phyloP scores from a whole-genome alignment of 1,140 invertebrate species.

The Monochamus saltuarius region DNA sequence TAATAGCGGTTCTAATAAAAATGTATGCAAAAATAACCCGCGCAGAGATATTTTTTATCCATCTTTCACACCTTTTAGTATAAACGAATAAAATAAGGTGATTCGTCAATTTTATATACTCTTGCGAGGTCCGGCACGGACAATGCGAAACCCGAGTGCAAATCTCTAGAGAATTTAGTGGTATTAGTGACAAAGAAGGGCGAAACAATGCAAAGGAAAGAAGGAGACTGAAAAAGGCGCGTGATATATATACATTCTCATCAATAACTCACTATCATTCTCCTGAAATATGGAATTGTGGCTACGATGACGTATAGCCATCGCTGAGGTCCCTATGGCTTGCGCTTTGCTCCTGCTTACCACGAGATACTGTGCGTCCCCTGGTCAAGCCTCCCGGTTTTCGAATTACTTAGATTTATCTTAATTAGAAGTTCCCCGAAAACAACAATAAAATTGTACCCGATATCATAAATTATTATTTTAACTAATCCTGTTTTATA shows the following conservation, averaged over 20 bases:
- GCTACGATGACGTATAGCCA: conserved; percentile 37
- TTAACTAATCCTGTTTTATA: too few species aligned
- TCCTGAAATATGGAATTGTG: conserved; percentile 44
- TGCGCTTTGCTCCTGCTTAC: not conserved
- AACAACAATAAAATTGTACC: too few species aligned
- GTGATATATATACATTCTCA: conserved; percentile 41
- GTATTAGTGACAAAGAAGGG: conserved; percentile 40
- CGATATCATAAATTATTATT: too few species aligned
- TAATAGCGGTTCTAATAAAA: too few species aligned
- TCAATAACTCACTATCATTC: conserved; percentile 45
- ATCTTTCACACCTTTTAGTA: too few species aligned
- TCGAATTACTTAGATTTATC: conserved; percentile 15
- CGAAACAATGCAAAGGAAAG: conserved; percentile 31
- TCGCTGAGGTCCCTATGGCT: conserved; percentile 17
- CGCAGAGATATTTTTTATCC: too few species aligned
- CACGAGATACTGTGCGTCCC: conserved; percentile 4
- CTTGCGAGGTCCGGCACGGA: conserved; percentile 28
- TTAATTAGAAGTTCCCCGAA: conserved; percentile 8
- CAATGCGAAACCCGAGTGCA: conserved; percentile 27
- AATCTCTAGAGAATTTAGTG: conserved; percentile 29
- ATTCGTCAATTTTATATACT: conserved; percentile 40
- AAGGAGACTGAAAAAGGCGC: conserved; percentile 29
- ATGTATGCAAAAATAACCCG: too few species aligned
- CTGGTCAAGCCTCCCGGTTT: not conserved
- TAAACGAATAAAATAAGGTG: conserved; percentile 24